A percentile compares a stretch with the other conserved stretches of the same genome.
These are phyloP conservation scores for Athripsodes cinereus DNA, from an alignment of 2,888 invertebrate genomes.

Conservation along the genomic window DNA sequence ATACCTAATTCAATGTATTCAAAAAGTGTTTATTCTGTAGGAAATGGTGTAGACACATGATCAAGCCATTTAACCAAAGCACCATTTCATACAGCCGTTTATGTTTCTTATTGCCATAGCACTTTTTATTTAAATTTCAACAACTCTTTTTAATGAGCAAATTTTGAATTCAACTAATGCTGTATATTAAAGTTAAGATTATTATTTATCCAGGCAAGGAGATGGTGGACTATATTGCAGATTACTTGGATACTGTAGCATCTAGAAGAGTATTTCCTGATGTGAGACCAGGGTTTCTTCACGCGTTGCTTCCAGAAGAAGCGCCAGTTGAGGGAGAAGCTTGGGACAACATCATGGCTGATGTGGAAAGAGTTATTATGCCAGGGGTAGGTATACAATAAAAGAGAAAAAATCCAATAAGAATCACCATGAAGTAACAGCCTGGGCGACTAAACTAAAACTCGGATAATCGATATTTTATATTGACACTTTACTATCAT, in stretches of 20 bases:
- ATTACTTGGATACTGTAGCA: slow-evolving; percentile 89
- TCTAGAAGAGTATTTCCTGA: slow-evolving; percentile 88
- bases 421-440: background rate
- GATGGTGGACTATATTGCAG: slow-evolving; percentile 97
- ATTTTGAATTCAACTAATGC: too few species aligned
- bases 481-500: too few species aligned
- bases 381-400: slow-evolving; percentile 89
- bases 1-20: too few species aligned
- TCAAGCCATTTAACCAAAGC: too few species aligned
- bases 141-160: too few species aligned
- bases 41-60: too few species aligned
- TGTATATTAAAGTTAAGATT: too few species aligned
- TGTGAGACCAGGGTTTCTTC: slow-evolving; percentile 91
- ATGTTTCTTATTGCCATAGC: too few species aligned
- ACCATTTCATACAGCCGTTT: too few species aligned
- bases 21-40: too few species aligned
- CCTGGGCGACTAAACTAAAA: background rate
- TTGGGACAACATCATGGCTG: slow-evolving; percentile 88
- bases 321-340: slow-evolving; percentile 84
- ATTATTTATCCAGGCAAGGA: slow-evolving; percentile 78
- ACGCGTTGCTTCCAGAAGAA: slow-evolving; percentile 73
- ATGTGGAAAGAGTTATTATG: slow-evolving; percentile 93
- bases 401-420: background rate
- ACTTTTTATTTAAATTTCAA: too few species aligned
- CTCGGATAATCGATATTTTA: background rate